Base-by-base conservation (phyloP, 2,113 vertebrate species). In the Antechinus stuartii region DNA sequence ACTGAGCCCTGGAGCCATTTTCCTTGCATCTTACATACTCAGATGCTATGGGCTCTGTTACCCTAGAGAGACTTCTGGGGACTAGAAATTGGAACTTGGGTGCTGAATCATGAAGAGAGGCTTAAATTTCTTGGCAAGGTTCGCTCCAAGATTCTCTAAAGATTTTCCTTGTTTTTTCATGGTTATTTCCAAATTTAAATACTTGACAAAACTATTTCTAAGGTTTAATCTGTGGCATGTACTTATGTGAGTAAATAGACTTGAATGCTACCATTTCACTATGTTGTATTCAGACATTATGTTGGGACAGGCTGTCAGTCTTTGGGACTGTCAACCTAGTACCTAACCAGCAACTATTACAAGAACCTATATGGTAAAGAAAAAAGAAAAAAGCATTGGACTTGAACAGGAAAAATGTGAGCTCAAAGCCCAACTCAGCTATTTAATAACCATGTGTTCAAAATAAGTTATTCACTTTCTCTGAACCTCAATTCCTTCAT, bases 121-220 rank as follows among this genome's bases (percentile, higher is more conserved):
- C 16, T 84, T 23, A 84, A 35, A 68, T 68, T 68, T 68, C 68
- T 42, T 42, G 68, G n/a, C 68, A 42, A 84, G 61, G 68, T 84
- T 84, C 19, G 19, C 5, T n/a, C 68, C n/a, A 84, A 84, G 35
- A 84, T 84, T 93, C 93, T 93, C 89, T 52, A 22, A 61, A 91
- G 49, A n/a, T 91, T 57, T 30, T 53, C 27, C 6, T 61, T 84
- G 57, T 49, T 7, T 2, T 61, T 53, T 23, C 7, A 23, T 84
- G 68, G n/a, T 84, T 84, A 84, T 84, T 52, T 94, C 89, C 26
- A 94, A 52, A 90, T 91, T 68, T 93, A 94, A 54, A 35, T 93
- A 94, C 94, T 27, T 92, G 93, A 42, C 56, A 92, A 97, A 94
- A 52, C 11, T 30, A 52, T 76, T 94, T 91, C 49, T 90, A 90